Conservation (phyloP, 2,888 invertebrate genomes). For the Cinara cedri region DNA sequence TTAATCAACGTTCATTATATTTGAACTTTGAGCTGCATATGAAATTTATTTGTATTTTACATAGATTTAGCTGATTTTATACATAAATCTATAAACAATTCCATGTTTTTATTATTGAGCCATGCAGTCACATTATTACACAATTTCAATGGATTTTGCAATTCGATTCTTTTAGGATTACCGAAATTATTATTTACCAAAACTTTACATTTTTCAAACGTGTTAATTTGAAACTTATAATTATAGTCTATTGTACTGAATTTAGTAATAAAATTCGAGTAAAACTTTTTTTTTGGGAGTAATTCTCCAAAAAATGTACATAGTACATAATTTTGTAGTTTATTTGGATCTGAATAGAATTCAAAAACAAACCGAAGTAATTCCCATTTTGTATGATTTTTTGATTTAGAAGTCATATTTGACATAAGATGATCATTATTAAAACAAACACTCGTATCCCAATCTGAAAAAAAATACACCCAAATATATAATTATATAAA, state of each 20-base stretch:
- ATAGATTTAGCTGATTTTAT: slow-evolving; percentile 10
- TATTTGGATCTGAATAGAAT: slow-evolving; percentile 26
- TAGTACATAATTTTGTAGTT: slow-evolving; percentile 16
- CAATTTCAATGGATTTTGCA: slow-evolving; percentile 44
- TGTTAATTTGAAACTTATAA: slow-evolving; percentile 7
- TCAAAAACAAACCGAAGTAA: slow-evolving; percentile 33
- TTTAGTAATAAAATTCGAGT: slow-evolving; percentile 19
- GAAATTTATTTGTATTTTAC: background rate
- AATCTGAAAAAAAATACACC: slow-evolving; percentile 11
- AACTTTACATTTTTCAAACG: slow-evolving; percentile 17
- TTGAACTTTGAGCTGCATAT: background rate
- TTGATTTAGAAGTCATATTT: background rate
- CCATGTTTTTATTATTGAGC: slow-evolving; percentile 28
- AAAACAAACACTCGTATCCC: slow-evolving; percentile 42
- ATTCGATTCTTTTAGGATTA: slow-evolving; percentile 9
- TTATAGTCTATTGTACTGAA: background rate
- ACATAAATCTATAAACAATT: slow-evolving; percentile 41
- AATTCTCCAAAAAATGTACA: slow-evolving; percentile 23
- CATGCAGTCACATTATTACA: slow-evolving; percentile 33
- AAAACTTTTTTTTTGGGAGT: slow-evolving; percentile 30
- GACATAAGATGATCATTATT: background rate
- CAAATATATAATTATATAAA: background rate
- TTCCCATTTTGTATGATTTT: slow-evolving; percentile 33
- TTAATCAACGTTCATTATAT: background rate
- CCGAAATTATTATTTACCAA: slow-evolving; percentile 23